A percentile compares a stretch with the other conserved stretches of the same genome.
Conservation (phyloP, 2,888 invertebrate genomes). For the Chydorus sphaericus region DNA sequence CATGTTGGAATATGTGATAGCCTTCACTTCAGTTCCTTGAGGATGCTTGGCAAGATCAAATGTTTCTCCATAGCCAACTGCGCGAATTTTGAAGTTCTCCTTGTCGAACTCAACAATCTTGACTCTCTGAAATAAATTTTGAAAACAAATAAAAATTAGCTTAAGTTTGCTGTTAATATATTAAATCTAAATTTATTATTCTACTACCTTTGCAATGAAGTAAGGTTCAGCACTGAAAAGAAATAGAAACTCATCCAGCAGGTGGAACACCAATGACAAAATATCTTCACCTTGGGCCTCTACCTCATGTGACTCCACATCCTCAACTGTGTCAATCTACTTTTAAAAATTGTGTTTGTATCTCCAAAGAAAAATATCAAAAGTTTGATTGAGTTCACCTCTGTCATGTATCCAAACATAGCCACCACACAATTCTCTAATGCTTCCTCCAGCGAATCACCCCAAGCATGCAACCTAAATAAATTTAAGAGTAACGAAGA, state of each 20-base stretch:
- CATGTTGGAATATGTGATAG: conserved; percentile 99
- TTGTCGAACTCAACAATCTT: conserved; percentile 73
- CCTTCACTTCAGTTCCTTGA: conserved; percentile 96
- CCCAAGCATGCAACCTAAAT: conserved; percentile 82
- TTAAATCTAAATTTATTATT: too few relatives aligned
- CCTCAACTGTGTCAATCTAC: conserved; percentile 72
- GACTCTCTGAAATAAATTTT: conserved; percentile 54
- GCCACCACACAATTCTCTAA: conserved; percentile 90
- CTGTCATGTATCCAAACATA: too few relatives aligned
- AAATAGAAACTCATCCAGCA: conserved; percentile 85
- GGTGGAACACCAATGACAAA: conserved; percentile 73
- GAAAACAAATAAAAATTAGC: conserved; percentile 13
- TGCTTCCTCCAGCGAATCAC: conserved; percentile 65
- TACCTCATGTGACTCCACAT: conserved; percentile 58
- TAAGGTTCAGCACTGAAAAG: conserved; percentile 83
- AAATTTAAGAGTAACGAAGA: not conserved
- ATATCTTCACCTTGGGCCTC: conserved; percentile 82
- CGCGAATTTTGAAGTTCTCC: conserved; percentile 63
- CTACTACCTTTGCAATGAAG: conserved; percentile 56
- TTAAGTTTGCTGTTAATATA: too few relatives aligned
- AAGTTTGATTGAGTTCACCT: too few relatives aligned
- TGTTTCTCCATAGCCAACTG: conserved; percentile 71
- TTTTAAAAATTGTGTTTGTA: conserved; percentile 94
- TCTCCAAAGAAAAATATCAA: too few relatives aligned
- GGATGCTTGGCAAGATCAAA: conserved; percentile 87